phyloP scores from a whole-genome alignment of 2,888 invertebrate species.

The Volucella bombylans region DNA sequence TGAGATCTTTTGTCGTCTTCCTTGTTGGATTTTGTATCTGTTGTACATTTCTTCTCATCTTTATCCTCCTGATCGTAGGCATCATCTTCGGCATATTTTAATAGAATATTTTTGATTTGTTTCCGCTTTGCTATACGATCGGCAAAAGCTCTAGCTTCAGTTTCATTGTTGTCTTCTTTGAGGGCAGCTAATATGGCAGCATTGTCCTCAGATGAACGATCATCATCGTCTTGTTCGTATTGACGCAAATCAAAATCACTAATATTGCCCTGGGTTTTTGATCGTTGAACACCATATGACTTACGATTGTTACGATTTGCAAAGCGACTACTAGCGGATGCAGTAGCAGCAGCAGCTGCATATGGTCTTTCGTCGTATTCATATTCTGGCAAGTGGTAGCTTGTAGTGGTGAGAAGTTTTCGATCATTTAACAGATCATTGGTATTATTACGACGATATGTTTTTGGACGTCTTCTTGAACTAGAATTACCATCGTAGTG shows the following conservation, averaged over 20 bases:
- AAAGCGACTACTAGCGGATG: slow-evolving; percentile 78
- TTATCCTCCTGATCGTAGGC: slow-evolving; percentile 83
- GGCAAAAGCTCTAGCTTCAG: slow-evolving; percentile 83
- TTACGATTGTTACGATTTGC: slow-evolving; percentile 77
- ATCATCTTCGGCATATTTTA: slow-evolving; percentile 91
- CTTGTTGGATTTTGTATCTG: slow-evolving; percentile 80
- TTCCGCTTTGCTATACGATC: slow-evolving; percentile 92
- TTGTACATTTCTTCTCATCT: slow-evolving; percentile 74
- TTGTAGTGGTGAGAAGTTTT: slow-evolving; percentile 45
- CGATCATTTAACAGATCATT: slow-evolving; percentile 69
- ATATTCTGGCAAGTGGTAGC: slow-evolving; percentile 74
- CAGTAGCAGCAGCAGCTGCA: slow-evolving; percentile 51
- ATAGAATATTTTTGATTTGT: slow-evolving; percentile 91
- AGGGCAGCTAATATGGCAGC: slow-evolving; percentile 83
- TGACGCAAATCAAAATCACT: slow-evolving; percentile 78
- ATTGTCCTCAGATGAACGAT: slow-evolving; percentile 83
- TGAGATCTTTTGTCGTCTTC: slow-evolving; percentile 72
- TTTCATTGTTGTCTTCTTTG: slow-evolving; percentile 82
- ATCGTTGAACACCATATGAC: slow-evolving; percentile 74
- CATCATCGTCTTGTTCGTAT: slow-evolving; percentile 82
- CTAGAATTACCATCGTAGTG: slow-evolving; percentile 70
- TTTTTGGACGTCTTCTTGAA: slow-evolving; percentile 74
- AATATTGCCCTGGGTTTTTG: slow-evolving; percentile 77
- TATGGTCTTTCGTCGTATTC: slow-evolving; percentile 62
- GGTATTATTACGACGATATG: slow-evolving; percentile 78